Percentiles rank a stretch among this genome's conserved stretches.
These are phyloP conservation scores for Hyperoplus immaculatus DNA, from an alignment of 2,797 vertebrate genomes.

Conservation along the genomic window DNA sequence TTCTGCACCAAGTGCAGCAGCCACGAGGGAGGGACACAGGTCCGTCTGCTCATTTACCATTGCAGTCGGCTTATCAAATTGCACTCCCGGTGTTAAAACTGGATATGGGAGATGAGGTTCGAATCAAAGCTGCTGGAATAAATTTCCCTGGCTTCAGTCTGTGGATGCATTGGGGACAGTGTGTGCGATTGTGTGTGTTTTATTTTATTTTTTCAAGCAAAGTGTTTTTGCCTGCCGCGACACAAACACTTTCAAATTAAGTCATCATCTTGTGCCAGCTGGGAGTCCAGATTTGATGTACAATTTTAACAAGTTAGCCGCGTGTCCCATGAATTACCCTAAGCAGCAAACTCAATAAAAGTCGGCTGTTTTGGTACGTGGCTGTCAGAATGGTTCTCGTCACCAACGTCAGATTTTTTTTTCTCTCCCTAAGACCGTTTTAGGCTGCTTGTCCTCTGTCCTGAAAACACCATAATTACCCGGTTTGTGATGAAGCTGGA, in stretches of 20 bases:
- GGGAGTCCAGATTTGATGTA: constrained; percentile 76
- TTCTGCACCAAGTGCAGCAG: constrained; percentile 51
- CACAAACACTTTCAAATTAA: constrained; percentile 61
- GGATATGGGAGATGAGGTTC: constrained; percentile 59
- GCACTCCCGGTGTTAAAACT: constrained; percentile 70
- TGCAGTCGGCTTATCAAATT: constrained; percentile 76
- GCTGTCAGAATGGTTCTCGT: constrained; percentile 78
- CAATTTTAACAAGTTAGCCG: constrained; percentile 77
- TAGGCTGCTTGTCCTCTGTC: constrained; percentile 74
- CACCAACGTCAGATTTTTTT: constrained; percentile 75
- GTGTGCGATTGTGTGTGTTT: constrained; percentile 31
- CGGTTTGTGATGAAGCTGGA: constrained; percentile 81
- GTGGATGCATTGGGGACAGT: constrained; percentile 23
- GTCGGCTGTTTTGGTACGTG: constrained; percentile 74
- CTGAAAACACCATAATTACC: constrained; percentile 83
- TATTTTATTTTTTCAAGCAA: constrained; percentile 35
- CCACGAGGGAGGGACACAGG: constrained; percentile 74
- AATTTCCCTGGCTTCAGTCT: constrained; percentile 63
- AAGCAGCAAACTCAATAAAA: constrained; percentile 79
- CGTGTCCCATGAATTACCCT: constrained; percentile 69
- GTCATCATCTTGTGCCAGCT: constrained; percentile 75
- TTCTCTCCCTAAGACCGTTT: constrained; percentile 71
- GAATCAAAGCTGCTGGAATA: constrained; percentile 70
- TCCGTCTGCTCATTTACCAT: constrained; percentile 80
- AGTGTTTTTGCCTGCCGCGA: constrained; percentile 34